phyloP scores from a whole-genome alignment of 2,113 vertebrate genomes.

The Gasterosteus aculeatus region DNA sequence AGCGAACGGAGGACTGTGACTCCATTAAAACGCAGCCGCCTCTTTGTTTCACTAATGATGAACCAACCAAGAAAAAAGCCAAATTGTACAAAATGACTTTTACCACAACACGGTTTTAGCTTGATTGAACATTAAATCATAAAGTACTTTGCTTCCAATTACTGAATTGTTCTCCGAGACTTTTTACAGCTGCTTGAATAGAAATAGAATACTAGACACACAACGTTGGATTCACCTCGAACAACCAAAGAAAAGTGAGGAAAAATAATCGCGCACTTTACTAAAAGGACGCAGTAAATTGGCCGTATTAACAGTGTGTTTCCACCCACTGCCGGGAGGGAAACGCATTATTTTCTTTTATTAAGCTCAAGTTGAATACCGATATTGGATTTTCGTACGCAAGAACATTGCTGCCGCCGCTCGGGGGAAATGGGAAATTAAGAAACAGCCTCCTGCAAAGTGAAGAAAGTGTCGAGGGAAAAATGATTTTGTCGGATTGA shows the following conservation, averaged over 20 bases:
- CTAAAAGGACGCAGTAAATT: slow-evolving; percentile 10
- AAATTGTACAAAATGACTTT: slow-evolving; percentile 22
- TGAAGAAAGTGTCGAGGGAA: no score
- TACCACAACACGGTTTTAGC: slow-evolving; percentile 17
- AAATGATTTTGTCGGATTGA: slow-evolving; percentile 2
- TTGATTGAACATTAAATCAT: slow-evolving; percentile 23
- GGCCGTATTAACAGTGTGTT: slow-evolving; percentile 23
- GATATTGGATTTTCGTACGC: slow-evolving; percentile 4
- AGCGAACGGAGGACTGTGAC: no score
- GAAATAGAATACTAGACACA: slow-evolving; percentile 1
- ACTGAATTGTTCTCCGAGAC: slow-evolving; percentile 18
- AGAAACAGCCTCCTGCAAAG: not conserved
- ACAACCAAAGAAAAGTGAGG: not conserved
- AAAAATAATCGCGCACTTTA: not conserved
- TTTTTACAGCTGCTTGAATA: slow-evolving; percentile 1
- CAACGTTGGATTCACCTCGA: not conserved
- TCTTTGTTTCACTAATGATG: slow-evolving; percentile 24
- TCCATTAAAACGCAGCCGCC: not conserved
- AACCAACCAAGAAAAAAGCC: not conserved
- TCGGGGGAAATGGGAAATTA: not conserved
- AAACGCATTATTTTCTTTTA: slow-evolving; percentile 13
- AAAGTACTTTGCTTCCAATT: slow-evolving; percentile 30
- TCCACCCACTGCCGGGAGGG: slow-evolving; percentile 17
- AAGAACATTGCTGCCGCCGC: not conserved
- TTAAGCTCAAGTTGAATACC: slow-evolving; percentile 12